Evolutionary conservation across 2,888 invertebrate species (phyloP).

Genomic region (Candidula unifasciata): DNA sequence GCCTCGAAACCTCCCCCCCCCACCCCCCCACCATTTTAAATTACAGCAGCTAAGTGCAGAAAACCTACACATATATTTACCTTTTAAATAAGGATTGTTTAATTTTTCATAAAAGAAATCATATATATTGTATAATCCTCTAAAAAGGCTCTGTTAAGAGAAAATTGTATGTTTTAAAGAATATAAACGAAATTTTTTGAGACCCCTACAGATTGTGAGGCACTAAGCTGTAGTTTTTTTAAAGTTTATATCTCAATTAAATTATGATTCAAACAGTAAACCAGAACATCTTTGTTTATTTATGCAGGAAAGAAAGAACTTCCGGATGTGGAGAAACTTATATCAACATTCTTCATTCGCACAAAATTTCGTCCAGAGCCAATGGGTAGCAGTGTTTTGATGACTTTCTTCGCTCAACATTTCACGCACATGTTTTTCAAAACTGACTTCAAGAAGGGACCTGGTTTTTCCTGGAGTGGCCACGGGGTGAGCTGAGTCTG

Average conservation of each 20-base stretch:
- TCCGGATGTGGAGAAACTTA: constrained; percentile 69
- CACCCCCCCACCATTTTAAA: too few relatives aligned
- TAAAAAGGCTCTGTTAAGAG: too few relatives aligned
- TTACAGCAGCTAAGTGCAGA: too few relatives aligned
- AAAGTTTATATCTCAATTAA: background rate
- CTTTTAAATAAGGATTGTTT: too few relatives aligned
- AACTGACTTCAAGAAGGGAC: constrained; percentile 75
- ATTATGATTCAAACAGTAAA: background rate
- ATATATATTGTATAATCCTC: too few relatives aligned
- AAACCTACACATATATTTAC: too few relatives aligned
- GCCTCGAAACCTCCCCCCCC: too few relatives aligned
- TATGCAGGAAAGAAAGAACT: constrained; percentile 64
- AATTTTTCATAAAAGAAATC: too few relatives aligned
- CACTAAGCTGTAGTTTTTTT: too few relatives aligned
- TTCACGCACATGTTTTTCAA: constrained; percentile 79
- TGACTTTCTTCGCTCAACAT: constrained; percentile 78
- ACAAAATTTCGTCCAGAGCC: constrained; percentile 77
- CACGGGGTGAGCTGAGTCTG: constrained; percentile 73
- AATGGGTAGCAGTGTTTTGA: constrained; percentile 76
- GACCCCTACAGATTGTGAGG: too few relatives aligned
- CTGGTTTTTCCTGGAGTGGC: constrained; percentile 76
- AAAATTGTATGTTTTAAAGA: background rate
- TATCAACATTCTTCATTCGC: constrained; percentile 75
- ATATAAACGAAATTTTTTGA: too few relatives aligned
- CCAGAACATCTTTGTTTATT: background rate